These are phyloP conservation scores for Pipistrellus pygmaeus DNA, from an alignment of 2,797 vertebrate genomes.

Conservation along the genomic window DNA sequence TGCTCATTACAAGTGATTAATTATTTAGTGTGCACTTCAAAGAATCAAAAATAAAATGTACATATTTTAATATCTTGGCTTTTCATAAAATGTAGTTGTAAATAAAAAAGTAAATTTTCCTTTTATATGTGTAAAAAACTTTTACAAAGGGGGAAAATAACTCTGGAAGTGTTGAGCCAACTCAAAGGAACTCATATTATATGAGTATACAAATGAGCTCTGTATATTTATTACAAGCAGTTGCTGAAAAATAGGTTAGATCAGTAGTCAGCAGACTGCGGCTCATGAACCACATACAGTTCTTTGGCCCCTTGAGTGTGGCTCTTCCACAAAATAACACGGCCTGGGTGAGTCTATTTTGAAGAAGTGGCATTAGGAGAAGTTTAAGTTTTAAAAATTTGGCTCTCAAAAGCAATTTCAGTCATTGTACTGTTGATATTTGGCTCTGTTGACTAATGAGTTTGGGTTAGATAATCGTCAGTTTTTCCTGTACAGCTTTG, in stretches of 20 bases:
- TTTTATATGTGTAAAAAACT: neutral
- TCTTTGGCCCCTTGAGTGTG: too few species aligned
- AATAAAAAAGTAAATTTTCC: slow-evolving; percentile 18
- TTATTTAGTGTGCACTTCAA: neutral
- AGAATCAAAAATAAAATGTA: neutral
- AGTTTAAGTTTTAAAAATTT: too few species aligned
- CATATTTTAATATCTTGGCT: neutral
- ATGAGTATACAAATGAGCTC: neutral
- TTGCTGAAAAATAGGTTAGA: neutral
- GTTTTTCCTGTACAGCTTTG: slow-evolving; percentile 61
- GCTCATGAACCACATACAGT: too few species aligned
- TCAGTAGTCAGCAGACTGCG: too few species aligned
- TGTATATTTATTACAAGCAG: neutral
- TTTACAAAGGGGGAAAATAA: neutral
- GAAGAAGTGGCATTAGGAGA: too few species aligned
- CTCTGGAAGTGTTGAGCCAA: neutral
- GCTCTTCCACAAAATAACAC: too few species aligned
- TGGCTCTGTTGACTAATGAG: too few species aligned
- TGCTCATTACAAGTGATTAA: slow-evolving; percentile 1
- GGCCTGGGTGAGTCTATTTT: too few species aligned
- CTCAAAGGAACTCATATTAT: neutral
- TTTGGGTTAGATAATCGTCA: neutral
- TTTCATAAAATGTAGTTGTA: neutral
- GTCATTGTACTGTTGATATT: too few species aligned
- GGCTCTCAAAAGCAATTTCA: too few species aligned